Evolutionary conservation across 2,888 invertebrate species (phyloP).

Genomic region (Arenicola marina): DNA sequence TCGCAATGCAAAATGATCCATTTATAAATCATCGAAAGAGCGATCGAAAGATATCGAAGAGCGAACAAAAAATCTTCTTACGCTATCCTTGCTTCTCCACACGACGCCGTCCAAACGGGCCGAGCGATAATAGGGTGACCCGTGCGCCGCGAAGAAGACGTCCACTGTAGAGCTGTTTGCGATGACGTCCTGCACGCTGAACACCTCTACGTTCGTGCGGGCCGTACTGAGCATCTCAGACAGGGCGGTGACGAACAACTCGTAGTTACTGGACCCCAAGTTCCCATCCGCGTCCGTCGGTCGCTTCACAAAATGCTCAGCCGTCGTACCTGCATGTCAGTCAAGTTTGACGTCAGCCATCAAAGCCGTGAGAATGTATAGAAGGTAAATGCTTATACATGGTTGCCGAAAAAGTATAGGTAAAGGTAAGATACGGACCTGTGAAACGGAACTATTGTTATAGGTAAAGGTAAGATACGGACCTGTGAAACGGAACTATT

Average conservation of each 20-base stretch:
- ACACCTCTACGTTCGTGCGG: slow-evolving; percentile 53
- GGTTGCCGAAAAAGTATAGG: no score
- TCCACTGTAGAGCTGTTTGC: slow-evolving; percentile 64
- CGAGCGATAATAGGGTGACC: slow-evolving; percentile 93
- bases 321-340: slow-evolving; percentile 74
- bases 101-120: slow-evolving; percentile 93
- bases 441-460: no score
- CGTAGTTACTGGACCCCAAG: no score
- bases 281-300: slow-evolving; percentile 15
- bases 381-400: no score
- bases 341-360: neutral
- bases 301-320: slow-evolving; percentile 74
- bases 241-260: no score
- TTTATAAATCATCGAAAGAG: no score
- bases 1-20: no score
- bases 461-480: no score
- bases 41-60: no score
- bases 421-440: no score
- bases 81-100: slow-evolving; percentile 40
- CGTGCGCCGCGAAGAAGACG: slow-evolving; percentile 90
- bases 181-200: slow-evolving; percentile 78
- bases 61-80: no score
- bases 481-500: no score
- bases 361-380: neutral
- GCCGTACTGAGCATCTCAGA: neutral